Evolutionary conservation across 2,888 invertebrate genomes (phyloP).

Genomic region (Drosophila helvetica): DNA sequence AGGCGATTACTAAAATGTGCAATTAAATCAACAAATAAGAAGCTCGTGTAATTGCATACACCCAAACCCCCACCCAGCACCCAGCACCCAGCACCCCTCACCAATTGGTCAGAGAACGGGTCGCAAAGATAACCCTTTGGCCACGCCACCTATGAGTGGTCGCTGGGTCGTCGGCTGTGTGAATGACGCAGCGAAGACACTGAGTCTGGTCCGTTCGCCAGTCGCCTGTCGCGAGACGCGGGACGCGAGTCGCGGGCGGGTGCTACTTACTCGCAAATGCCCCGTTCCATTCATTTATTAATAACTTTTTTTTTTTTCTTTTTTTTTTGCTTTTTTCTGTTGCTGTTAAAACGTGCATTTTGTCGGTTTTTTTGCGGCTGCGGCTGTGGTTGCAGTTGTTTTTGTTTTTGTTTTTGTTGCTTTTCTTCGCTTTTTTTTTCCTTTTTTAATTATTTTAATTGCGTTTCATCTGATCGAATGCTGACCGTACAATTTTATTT

Average conservation of each 20-base stretch:
- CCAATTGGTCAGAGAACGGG: too few species aligned
- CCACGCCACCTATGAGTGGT: conserved; percentile 43
- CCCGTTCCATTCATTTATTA: conserved; percentile 60
- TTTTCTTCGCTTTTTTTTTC: conserved; percentile 7
- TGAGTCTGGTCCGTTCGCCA: conserved; percentile 50
- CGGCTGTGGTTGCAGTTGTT: conserved; percentile 20
- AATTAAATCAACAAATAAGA: conserved; percentile 65
- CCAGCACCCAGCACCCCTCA: too few species aligned
- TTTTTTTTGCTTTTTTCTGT: conserved; percentile 29
- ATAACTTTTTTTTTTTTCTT: conserved; percentile 28
- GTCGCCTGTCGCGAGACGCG: neutral
- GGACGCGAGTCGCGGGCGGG: neutral
- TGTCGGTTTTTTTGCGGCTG: conserved; percentile 51
- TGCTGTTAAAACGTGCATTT: conserved; percentile 67
- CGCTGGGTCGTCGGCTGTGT: too few species aligned
- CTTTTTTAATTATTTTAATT: conserved; percentile 72
- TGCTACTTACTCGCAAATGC: too few species aligned
- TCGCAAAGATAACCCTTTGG: conserved; percentile 53
- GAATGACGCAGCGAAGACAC: conserved; percentile 74
- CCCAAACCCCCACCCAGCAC: too few species aligned
- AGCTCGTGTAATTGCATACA: conserved; percentile 52
- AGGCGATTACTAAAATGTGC: conserved; percentile 70
- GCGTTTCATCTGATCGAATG: conserved; percentile 70
- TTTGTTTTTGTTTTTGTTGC: too few species aligned
- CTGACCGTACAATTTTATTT: conserved; percentile 50